A percentile compares a stretch with the other conserved stretches of the same genome.
Conservation (phyloP, 2,797 vertebrate genomes). For the Tadarida brasiliensis region DNA sequence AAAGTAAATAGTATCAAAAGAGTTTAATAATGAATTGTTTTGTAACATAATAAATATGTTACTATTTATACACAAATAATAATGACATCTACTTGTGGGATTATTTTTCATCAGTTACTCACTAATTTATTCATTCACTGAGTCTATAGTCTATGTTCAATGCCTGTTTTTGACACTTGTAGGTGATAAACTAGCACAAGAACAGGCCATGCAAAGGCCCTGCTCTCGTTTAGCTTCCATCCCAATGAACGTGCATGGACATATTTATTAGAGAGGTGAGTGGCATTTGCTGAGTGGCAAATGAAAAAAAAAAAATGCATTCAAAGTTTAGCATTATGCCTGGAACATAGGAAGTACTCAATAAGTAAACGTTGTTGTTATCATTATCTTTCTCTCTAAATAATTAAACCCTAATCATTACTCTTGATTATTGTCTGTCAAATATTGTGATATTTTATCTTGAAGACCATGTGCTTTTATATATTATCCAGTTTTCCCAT, state of each 20-base stretch:
- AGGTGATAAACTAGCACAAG: neutral
- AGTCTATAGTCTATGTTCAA: neutral
- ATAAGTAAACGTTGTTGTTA: neutral
- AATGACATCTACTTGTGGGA: neutral
- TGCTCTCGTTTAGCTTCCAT: neutral
- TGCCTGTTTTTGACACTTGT: neutral
- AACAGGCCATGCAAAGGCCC: neutral
- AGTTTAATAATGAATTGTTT: neutral
- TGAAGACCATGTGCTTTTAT: neutral
- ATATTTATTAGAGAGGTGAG: neutral
- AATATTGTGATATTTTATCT: neutral
- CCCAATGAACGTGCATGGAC: neutral
- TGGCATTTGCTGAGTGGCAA: neutral
- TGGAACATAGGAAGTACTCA: neutral
- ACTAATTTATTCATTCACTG: neutral
- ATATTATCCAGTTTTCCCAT: too few relatives aligned
- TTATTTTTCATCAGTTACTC: neutral
- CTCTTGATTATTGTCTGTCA: neutral
- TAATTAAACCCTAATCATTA: neutral
- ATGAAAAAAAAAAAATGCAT: neutral
- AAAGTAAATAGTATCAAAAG: neutral
- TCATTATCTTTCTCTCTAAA: neutral
- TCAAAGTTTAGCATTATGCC: neutral
- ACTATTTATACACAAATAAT: neutral
- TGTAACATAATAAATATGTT: neutral